These are phyloP conservation scores for Cacatua alba DNA, from an alignment of 2,113 vertebrate genomes.

Conservation along the genomic window DNA sequence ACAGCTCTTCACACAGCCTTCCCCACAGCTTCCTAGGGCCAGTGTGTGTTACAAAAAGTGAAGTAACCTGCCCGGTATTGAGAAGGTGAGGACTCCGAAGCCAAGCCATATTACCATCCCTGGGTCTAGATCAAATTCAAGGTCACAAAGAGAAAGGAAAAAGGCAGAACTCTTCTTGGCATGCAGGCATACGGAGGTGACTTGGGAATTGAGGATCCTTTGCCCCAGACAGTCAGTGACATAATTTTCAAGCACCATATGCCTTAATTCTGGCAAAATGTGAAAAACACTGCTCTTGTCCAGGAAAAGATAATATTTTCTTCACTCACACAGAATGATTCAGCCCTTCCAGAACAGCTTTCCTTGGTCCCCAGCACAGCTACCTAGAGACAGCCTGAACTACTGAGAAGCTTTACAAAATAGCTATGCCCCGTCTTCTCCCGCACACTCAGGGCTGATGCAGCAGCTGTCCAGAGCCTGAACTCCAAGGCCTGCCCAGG, in stretches of 20 bases:
- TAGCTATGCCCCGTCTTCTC: background rate
- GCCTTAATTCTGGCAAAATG: background rate
- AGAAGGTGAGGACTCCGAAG: background rate
- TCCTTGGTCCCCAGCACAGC: background rate
- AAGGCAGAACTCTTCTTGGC: background rate
- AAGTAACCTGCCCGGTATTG: background rate
- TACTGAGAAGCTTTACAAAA: background rate
- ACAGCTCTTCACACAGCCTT: background rate
- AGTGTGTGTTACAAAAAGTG: background rate
- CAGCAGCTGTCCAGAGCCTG: background rate
- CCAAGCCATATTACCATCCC: background rate
- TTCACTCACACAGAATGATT: background rate
- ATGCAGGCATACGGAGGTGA: background rate
- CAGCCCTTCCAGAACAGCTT: background rate
- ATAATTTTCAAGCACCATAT: background rate
- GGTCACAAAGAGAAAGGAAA: background rate
- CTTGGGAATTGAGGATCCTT: background rate
- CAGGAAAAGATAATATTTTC: background rate
- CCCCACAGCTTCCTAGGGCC: background rate
- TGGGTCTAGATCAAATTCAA: background rate
- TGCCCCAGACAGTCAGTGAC: background rate
- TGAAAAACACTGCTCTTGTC: background rate
- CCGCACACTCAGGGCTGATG: rapidly evolving
- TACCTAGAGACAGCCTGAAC: background rate
- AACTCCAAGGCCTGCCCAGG: background rate